A percentile compares a stretch with the other conserved stretches of the same genome.
Conservation (phyloP, 2,888 invertebrate species). For the Amiota communis region DNA sequence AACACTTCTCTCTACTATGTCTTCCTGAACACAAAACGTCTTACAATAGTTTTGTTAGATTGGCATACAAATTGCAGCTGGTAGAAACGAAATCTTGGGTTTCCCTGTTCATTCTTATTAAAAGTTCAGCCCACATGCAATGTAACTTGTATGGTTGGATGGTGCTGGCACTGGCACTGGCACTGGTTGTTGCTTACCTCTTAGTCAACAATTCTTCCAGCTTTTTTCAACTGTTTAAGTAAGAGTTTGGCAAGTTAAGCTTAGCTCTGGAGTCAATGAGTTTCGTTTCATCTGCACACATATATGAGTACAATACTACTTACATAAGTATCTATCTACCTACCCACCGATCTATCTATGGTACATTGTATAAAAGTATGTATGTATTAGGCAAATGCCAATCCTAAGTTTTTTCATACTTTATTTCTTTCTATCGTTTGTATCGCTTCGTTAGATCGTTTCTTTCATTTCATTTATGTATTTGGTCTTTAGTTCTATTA, state of each 20-base stretch:
- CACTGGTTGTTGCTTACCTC: neutral
- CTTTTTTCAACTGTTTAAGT: neutral
- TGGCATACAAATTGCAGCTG: conserved; percentile 25
- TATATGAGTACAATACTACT: neutral
- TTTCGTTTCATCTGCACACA: conserved; percentile 19
- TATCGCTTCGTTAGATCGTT: conserved; percentile 25
- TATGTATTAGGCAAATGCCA: conserved; percentile 39
- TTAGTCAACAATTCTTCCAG: conserved; percentile 14
- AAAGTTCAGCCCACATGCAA: conserved; percentile 57
- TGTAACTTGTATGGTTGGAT: conserved; percentile 53
- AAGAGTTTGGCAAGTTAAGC: conserved; percentile 10
- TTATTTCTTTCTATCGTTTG: neutral
- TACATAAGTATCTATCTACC: neutral
- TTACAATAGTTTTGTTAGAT: neutral
- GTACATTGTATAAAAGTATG: no score
- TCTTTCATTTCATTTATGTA: conserved; percentile 22
- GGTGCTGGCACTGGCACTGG: conserved; percentile 7
- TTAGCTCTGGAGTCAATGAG: neutral
- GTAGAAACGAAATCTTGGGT: conserved; percentile 9
- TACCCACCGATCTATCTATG: neutral
- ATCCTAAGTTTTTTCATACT: conserved; percentile 33
- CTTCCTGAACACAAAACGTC: no score
- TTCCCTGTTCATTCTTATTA: conserved; percentile 55
- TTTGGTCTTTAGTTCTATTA: conserved; percentile 31
- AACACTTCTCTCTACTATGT: no score